Evolutionary conservation across 2,888 invertebrate species (phyloP).

Genomic region (Pterobdella sp.): DNA sequence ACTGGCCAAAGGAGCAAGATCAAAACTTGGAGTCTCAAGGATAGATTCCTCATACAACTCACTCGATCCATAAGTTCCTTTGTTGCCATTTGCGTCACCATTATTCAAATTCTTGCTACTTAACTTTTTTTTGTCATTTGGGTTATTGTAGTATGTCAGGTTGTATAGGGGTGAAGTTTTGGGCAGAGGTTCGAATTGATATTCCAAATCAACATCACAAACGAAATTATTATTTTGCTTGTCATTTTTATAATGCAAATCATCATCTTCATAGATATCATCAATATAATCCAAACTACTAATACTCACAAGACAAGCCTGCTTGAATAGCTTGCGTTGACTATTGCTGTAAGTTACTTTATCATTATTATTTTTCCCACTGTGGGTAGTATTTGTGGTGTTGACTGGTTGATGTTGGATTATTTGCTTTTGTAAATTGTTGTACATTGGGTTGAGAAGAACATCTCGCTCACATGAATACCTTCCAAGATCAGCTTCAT

Average conservation of each 20-base stretch:
- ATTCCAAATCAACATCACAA: not conserved
- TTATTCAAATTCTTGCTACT: not conserved
- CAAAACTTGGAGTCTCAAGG: constrained; percentile 16
- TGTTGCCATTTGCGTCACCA: not conserved
- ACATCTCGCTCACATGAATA: not conserved
- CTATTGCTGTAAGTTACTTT: not conserved
- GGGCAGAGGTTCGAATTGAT: not conserved
- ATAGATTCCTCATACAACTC: constrained; percentile 22
- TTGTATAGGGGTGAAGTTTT: not conserved
- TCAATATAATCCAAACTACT: constrained; percentile 4
- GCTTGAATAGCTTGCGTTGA: not conserved
- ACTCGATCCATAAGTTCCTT: not conserved
- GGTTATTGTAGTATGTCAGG: not conserved
- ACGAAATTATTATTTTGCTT: not conserved
- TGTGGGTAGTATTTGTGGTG: not conserved
- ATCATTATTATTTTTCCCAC: not conserved
- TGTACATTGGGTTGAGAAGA: not conserved
- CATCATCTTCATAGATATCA: not conserved
- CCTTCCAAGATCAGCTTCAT: not conserved
- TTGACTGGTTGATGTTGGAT: not conserved
- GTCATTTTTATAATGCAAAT: not conserved
- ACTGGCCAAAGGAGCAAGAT: constrained; percentile 19
- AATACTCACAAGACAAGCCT: not conserved
- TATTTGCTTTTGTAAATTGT: not conserved
- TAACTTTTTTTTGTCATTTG: too few species aligned